phyloP scores from a whole-genome alignment of 2,888 invertebrate genomes.

The Plusia festucae region DNA sequence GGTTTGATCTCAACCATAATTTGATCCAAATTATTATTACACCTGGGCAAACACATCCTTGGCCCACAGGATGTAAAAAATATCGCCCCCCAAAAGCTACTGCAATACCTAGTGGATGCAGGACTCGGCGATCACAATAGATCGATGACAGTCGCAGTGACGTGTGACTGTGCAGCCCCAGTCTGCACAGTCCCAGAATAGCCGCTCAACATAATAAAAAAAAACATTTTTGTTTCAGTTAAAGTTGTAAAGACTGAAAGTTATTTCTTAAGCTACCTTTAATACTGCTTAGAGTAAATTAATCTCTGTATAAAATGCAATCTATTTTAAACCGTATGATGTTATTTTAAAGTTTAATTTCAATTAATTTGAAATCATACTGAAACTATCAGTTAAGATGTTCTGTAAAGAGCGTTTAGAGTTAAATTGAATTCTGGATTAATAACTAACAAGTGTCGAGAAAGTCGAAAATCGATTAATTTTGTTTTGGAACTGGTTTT shows the following conservation, averaged over 20 bases:
- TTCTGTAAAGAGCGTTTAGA: slow-evolving; percentile 77
- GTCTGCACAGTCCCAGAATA: too few relatives aligned
- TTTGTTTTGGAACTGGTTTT: slow-evolving; percentile 62
- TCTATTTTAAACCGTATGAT: slow-evolving; percentile 11
- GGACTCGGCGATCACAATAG: too few relatives aligned
- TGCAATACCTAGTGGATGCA: too few relatives aligned
- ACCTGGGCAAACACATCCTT: too few relatives aligned
- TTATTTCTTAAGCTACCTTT: slow-evolving; percentile 49
- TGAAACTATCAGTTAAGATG: slow-evolving; percentile 71
- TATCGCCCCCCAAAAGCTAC: too few relatives aligned
- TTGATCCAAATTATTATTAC: too few relatives aligned
- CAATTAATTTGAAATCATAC: background rate
- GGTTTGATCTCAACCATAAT: too few relatives aligned
- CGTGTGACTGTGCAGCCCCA: too few relatives aligned
- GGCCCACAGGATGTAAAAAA: too few relatives aligned
- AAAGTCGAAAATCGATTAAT: slow-evolving; percentile 73
- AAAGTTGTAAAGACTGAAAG: slow-evolving; percentile 23
- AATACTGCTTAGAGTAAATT: slow-evolving; percentile 46
- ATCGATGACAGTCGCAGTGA: too few relatives aligned
- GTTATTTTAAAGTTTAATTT: background rate
- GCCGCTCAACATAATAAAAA: too few relatives aligned
- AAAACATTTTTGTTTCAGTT: too few relatives aligned
- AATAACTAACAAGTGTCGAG: slow-evolving; percentile 75
- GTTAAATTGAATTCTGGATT: slow-evolving; percentile 85
- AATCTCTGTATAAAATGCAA: slow-evolving; percentile 19